phyloP scores from a whole-genome alignment of 1,140 invertebrate species.

The Leptinotarsa undecemlineata region DNA sequence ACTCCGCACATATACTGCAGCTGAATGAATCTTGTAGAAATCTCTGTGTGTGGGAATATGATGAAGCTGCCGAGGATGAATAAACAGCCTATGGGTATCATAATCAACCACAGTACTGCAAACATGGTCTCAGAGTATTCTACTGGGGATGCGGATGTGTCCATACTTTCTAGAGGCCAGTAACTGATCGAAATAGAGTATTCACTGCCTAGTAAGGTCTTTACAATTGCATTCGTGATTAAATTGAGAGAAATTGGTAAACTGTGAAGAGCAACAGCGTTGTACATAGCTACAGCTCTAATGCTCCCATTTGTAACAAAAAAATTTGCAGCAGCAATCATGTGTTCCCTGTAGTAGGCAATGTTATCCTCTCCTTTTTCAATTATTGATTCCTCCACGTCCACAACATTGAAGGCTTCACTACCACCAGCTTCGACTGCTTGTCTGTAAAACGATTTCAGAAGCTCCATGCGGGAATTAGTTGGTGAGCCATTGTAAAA shows the following conservation, averaged over 20 bases:
- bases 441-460: slow-evolving; percentile 34
- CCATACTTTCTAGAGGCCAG: slow-evolving; percentile 60
- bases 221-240: slow-evolving; percentile 62
- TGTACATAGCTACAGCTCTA: slow-evolving; percentile 57
- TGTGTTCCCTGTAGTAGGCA: slow-evolving; percentile 45
- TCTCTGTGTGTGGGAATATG: slow-evolving; percentile 58
- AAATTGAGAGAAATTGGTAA: slow-evolving; percentile 64
- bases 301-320: slow-evolving; percentile 46
- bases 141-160: slow-evolving; percentile 26
- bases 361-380: slow-evolving; percentile 46
- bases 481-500: slow-evolving; percentile 35
- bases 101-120: slow-evolving; percentile 45
- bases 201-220: slow-evolving; percentile 51
- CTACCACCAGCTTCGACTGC: slow-evolving; percentile 31
- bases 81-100: slow-evolving; percentile 47
- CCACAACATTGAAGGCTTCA: slow-evolving; percentile 29
- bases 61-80: slow-evolving; percentile 55
- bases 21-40: slow-evolving; percentile 62
- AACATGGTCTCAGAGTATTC: slow-evolving; percentile 36
- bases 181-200: slow-evolving; percentile 65
- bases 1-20: slow-evolving; percentile 69
- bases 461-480: slow-evolving; percentile 6
- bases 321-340: slow-evolving; percentile 52
- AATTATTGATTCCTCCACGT: slow-evolving; percentile 49
- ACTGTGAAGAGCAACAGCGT: slow-evolving; percentile 63